Conservation (phyloP, 2,888 invertebrate genomes). For the Mellilla xanthometata region DNA sequence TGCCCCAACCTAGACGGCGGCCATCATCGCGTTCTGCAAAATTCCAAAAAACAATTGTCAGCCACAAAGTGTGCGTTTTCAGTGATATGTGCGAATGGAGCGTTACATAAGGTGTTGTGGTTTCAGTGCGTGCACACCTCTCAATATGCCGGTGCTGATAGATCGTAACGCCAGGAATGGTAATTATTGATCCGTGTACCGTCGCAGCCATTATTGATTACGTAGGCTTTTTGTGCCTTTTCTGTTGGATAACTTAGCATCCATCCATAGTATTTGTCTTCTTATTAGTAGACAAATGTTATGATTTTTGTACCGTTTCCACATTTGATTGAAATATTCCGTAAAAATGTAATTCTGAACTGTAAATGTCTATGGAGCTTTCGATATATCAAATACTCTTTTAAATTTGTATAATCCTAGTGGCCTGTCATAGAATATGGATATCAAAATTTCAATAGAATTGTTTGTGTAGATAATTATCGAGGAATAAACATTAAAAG, state of each 20-base stretch:
- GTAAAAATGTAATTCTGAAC: no score
- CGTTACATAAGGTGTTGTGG: slow-evolving; percentile 51
- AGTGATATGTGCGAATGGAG: slow-evolving; percentile 58
- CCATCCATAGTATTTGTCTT: no score
- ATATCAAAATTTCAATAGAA: no score
- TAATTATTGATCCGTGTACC: slow-evolving; percentile 71
- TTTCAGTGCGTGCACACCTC: slow-evolving; percentile 36
- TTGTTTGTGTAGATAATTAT: no score
- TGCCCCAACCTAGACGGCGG: slow-evolving; percentile 56
- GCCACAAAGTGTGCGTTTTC: slow-evolving; percentile 34
- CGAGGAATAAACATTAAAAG: neutral
- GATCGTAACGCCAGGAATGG: slow-evolving; percentile 66
- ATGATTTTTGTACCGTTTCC: no score
- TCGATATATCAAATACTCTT: no score
- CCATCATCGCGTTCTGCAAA: slow-evolving; percentile 45
- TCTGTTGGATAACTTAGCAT: neutral
- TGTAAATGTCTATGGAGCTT: no score
- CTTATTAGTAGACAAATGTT: no score
- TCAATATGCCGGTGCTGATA: slow-evolving; percentile 69
- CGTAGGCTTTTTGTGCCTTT: slow-evolving; percentile 19
- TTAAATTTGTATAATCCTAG: no score
- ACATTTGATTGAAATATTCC: no score
- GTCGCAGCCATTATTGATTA: slow-evolving; percentile 60
- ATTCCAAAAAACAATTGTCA: slow-evolving; percentile 31
- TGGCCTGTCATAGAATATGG: no score